Percentiles rank a stretch among this genome's conserved stretches.
phyloP scores from a whole-genome alignment of 2,888 invertebrate species.

The Nomada hirtipes region DNA sequence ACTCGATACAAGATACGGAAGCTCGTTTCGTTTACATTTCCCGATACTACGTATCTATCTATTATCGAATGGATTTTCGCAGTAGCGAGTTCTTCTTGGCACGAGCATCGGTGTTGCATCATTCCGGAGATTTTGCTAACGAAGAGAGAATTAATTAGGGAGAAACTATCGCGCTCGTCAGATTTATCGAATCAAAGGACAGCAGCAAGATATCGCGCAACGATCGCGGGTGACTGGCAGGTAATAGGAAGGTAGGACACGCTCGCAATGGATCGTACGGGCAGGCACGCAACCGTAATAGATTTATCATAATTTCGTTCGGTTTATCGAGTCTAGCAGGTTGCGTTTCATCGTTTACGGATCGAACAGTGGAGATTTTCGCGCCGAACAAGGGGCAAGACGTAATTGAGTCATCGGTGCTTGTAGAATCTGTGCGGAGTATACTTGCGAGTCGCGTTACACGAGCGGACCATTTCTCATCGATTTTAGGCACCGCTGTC shows the following conservation, averaged over 20 bases:
- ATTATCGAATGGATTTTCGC: slow-evolving; percentile 7
- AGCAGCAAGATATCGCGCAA: neutral
- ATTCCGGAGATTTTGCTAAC: neutral
- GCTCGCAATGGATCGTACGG: slow-evolving; percentile 2
- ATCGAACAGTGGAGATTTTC: slow-evolving; percentile 21
- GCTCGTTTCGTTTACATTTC: slow-evolving; percentile 4
- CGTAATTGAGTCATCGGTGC: slow-evolving; percentile 36
- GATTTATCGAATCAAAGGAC: slow-evolving; percentile 2
- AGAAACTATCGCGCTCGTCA: no score
- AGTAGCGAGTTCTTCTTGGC: neutral
- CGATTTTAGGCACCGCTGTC: slow-evolving; percentile 45
- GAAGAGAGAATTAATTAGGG: neutral
- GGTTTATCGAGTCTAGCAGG: slow-evolving; percentile 30
- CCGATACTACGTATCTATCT: slow-evolving; percentile 17
- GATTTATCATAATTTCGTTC: slow-evolving; percentile 62
- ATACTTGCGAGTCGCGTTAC: neutral
- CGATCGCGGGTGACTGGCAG: slow-evolving; percentile 1
- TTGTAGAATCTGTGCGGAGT: neutral
- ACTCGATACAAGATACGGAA: slow-evolving; percentile 34
- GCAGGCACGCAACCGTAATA: slow-evolving; percentile 12
- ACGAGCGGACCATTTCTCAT: slow-evolving; percentile 43
- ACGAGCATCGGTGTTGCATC: neutral
- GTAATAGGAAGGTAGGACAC: slow-evolving; percentile 1
- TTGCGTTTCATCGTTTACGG: slow-evolving; percentile 54
- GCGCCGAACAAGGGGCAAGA: neutral